phyloP scores from a whole-genome alignment of 1,140 invertebrate species.

The Caenorhabditis brenneri region DNA sequence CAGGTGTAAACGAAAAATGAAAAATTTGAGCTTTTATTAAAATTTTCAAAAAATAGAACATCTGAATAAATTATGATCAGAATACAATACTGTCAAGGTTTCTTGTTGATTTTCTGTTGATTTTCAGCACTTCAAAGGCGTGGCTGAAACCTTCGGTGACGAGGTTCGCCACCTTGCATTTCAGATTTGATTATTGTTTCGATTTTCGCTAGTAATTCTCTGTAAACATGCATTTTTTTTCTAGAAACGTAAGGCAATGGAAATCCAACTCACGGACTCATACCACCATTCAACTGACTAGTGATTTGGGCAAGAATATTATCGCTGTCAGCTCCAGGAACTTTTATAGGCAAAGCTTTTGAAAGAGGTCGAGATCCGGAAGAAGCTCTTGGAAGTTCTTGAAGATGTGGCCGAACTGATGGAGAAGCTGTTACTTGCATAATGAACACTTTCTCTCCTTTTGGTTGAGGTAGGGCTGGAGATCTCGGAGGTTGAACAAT shows the following conservation, averaged over 20 bases:
- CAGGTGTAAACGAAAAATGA: not conserved
- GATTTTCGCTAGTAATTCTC: conserved; percentile 49
- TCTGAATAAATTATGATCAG: conserved; percentile 32
- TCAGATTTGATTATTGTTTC: conserved; percentile 44
- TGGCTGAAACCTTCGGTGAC: conserved; percentile 41
- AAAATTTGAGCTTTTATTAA: not conserved
- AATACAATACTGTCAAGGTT: conserved; percentile 29
- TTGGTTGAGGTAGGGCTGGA: conserved; percentile 7
- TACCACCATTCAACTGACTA: conserved; percentile 28
- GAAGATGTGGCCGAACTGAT: conserved; percentile 3
- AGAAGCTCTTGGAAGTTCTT: conserved; percentile 39
- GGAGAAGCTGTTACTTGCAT: conserved; percentile 47
- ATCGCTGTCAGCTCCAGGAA: not conserved
- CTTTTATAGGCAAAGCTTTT: conserved; percentile 3
- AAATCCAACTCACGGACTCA: conserved; percentile 43
- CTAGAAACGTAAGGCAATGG: not conserved
- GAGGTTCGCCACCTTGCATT: conserved; percentile 8
- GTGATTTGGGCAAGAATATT: conserved; percentile 41
- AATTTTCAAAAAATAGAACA: conserved; percentile 16
- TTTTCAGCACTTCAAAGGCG: conserved; percentile 33
- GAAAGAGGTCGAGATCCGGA: not conserved
- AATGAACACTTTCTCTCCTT: conserved; percentile 30
- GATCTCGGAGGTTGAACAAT: conserved; percentile 28
- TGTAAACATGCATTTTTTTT: not conserved
- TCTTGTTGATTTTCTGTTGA: not conserved